These are phyloP conservation scores for Oophaga pumilio DNA, from an alignment of 2,113 vertebrate genomes.

Conservation along the genomic window DNA sequence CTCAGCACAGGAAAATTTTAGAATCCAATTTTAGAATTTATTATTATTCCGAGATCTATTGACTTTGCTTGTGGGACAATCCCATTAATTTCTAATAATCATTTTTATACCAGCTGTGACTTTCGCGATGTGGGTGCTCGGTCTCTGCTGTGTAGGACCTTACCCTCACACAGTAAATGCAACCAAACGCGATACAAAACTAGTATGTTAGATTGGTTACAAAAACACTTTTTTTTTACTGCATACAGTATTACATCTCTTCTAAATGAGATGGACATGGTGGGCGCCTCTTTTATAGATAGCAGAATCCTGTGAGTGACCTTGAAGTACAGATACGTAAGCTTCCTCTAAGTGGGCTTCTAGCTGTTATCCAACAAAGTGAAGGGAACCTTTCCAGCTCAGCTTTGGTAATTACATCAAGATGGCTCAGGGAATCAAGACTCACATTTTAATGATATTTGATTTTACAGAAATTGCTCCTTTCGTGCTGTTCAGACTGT, in stretches of 20 bases:
- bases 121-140: too few species aligned
- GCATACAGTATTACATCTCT: not conserved
- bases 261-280: not conserved
- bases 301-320: not conserved
- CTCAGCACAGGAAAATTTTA: too few species aligned
- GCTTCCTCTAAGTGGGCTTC: not conserved
- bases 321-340: not conserved
- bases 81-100: too few species aligned
- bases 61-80: too few species aligned
- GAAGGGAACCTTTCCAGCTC: not conserved
- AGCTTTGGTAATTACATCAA: slow-evolving; percentile 23
- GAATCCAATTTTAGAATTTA: too few species aligned
- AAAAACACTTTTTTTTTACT: not conserved
- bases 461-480: not conserved
- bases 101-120: too few species aligned
- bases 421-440: not conserved
- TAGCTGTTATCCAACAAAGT: slow-evolving; percentile 16
- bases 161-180: not conserved
- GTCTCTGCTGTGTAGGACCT: too few species aligned
- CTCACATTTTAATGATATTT: slow-evolving; percentile 1
- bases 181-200: not conserved
- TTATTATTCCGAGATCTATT: too few species aligned
- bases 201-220: not conserved
- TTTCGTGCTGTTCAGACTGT: not conserved
- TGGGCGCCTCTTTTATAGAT: not conserved